Percentiles rank a stretch among this genome's conserved stretches.
These are phyloP conservation scores for Peromyscus californicus DNA, from an alignment of 2,113 vertebrate species.

Conservation along the genomic window DNA sequence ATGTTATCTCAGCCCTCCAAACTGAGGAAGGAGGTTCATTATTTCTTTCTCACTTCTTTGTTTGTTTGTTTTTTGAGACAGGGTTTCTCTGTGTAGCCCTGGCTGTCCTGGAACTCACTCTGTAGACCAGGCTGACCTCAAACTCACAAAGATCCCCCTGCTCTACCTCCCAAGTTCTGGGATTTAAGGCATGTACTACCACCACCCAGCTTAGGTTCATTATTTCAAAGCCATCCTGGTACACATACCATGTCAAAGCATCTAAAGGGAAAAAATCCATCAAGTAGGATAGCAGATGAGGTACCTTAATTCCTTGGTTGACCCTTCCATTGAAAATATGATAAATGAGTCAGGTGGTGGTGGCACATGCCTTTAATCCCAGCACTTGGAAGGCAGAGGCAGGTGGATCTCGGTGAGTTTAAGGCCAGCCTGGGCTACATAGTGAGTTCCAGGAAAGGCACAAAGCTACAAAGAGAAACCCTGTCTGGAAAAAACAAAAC, in stretches of 20 bases:
- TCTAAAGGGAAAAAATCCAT: neutral
- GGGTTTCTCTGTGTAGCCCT: neutral
- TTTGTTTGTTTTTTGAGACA: neutral
- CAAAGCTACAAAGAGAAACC: neutral
- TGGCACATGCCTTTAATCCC: neutral
- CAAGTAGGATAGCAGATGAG: neutral
- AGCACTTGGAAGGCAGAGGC: neutral
- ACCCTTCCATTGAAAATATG: slow-evolving; percentile 41
- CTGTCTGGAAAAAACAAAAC: neutral
- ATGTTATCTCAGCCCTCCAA: neutral
- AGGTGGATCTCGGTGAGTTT: neutral
- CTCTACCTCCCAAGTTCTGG: neutral
- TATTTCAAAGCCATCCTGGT: neutral
- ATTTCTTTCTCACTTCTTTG: neutral
- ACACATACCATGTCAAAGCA: neutral
- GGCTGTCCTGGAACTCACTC: neutral
- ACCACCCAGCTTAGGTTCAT: neutral
- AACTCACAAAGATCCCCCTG: neutral
- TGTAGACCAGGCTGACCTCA: neutral
- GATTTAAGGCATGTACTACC: neutral
- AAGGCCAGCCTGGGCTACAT: neutral
- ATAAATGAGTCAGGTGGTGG: neutral
- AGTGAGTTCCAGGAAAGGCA: neutral
- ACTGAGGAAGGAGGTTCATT: neutral
- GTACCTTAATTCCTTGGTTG: neutral